Conservation (phyloP, 2,113 vertebrate genomes). For the Semnornis frantzii region DNA sequence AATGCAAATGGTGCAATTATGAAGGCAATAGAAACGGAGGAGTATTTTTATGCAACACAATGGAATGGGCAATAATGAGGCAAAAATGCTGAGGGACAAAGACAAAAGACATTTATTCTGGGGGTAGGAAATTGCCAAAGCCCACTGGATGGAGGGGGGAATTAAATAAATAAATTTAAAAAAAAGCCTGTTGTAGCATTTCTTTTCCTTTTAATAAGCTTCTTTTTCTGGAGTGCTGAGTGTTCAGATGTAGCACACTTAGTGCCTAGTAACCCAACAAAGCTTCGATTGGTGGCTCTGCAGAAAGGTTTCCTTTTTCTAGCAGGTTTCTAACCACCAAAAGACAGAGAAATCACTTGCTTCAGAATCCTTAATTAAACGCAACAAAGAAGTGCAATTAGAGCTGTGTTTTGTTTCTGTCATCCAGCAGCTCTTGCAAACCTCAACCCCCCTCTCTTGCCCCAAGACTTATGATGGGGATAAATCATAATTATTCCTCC, state of each 20-base stretch:
- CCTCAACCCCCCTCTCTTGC: not conserved
- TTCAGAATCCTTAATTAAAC: slow-evolving; percentile 77
- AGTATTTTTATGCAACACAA: not conserved
- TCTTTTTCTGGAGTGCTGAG: slow-evolving; percentile 67
- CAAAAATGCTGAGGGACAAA: slow-evolving; percentile 21
- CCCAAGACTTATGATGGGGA: slow-evolving; percentile 36
- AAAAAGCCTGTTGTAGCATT: slow-evolving; percentile 56
- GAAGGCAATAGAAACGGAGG: not conserved
- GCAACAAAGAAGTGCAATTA: slow-evolving; percentile 73
- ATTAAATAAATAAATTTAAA: not conserved
- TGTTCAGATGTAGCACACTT: slow-evolving; percentile 73
- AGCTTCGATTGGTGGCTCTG: slow-evolving; percentile 73
- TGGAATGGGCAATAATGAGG: slow-evolving; percentile 13
- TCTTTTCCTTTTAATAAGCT: slow-evolving; percentile 69
- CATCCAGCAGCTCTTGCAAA: slow-evolving; percentile 49
- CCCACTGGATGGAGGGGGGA: slow-evolving; percentile 15
- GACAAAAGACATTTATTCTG: slow-evolving; percentile 65
- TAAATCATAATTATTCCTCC: slow-evolving; percentile 38
- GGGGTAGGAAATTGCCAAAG: slow-evolving; percentile 71
- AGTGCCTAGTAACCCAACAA: slow-evolving; percentile 84
- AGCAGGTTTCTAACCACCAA: slow-evolving; percentile 75
- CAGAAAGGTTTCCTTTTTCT: slow-evolving; percentile 66
- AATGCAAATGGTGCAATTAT: not conserved
- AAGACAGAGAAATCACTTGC: slow-evolving; percentile 74
- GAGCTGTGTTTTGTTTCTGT: slow-evolving; percentile 46